Evolutionary conservation across 2,113 vertebrate genomes (phyloP), one percentile per base, ranked within the genome.

Genomic region (Budorcas taxicolor): DNA sequence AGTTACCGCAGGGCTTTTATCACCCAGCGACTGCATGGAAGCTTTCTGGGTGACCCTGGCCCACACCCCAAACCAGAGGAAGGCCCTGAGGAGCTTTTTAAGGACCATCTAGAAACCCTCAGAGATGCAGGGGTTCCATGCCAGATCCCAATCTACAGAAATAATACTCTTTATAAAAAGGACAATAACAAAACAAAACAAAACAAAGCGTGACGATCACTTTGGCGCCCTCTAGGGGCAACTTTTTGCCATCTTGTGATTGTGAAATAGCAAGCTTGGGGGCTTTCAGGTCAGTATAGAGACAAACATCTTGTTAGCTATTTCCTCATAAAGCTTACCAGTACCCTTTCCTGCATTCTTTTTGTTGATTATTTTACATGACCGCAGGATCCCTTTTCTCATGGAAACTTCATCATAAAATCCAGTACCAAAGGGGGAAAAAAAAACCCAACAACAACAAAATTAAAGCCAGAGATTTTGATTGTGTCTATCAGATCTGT

Each of bases 321-420:
- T 97, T 95, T 96, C 97, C 97, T 98, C 81, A 94, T 92, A 93
- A 7, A 91, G 94, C 94, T 97, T 88, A 97, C 98, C 95, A 97
- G 93, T 92, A 83, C 88, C 89, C 93, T 94, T 95, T 89, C 52
- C 96, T 92, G 78, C 95, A 97, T 97, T 98, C 95, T 92, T 95
- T 64, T 45, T 87, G 87, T 92, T 98, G 97, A 98, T 98, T 97
- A 98, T 97, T 97, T 98, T 97, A 97, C 94, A 97, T 91, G 90
- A 98, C 97, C 97, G 47, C 98, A 98, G 87, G 85, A 96, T 96
- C 97, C 55, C 91, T 97, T 96, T 97, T 97, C 97, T 98, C 98
- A 98, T 97, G 98, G 98, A 97, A 97, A 97, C 94, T 96, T 97
- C 97, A 98, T 95, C 97, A 98, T 97, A 94, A 97, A 97, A 98